phyloP scores from a whole-genome alignment of 2,888 invertebrate species.

The Melanotus villosus region DNA sequence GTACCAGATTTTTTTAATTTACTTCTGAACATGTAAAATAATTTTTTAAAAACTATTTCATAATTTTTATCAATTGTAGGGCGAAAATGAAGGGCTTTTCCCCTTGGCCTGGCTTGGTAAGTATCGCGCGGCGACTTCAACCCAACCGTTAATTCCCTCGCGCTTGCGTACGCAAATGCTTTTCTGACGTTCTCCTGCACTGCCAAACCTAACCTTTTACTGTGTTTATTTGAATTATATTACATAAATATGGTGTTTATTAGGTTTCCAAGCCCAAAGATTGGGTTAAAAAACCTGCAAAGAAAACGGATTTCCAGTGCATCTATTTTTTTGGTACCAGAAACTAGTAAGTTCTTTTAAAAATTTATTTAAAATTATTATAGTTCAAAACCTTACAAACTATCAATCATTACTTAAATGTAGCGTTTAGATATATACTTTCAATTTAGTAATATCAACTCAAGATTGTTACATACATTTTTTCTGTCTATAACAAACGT shows the following conservation, averaged over 20 bases:
- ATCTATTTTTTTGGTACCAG: slow-evolving; percentile 96
- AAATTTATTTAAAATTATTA: too few relatives aligned
- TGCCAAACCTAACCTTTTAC: slow-evolving; percentile 8
- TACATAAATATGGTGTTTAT: slow-evolving; percentile 61
- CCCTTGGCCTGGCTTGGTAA: slow-evolving; percentile 97
- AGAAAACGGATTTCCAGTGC: slow-evolving; percentile 85
- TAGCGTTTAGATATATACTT: too few relatives aligned
- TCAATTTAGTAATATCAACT: too few relatives aligned
- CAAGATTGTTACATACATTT: too few relatives aligned
- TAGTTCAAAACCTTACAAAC: too few relatives aligned
- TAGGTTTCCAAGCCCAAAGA: slow-evolving; percentile 88
- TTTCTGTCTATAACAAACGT: too few relatives aligned
- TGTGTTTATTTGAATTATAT: slow-evolving; percentile 25
- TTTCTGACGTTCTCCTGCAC: background rate
- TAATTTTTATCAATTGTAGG: slow-evolving; percentile 75
- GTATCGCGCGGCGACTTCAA: slow-evolving; percentile 68
- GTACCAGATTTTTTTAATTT: slow-evolving; percentile 60
- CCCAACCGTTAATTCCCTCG: slow-evolving; percentile 67
- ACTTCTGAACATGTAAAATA: too few relatives aligned
- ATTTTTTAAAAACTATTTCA: slow-evolving; percentile 12
- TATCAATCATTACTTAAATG: too few relatives aligned
- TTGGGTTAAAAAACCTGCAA: slow-evolving; percentile 81
- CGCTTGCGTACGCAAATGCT: slow-evolving; percentile 56
- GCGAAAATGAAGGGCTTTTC: slow-evolving; percentile 98
- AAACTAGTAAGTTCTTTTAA: slow-evolving; percentile 84